Percentiles rank a stretch among this genome's conserved stretches.
Evolutionary conservation across 2,113 vertebrate species (phyloP).

Genomic region (Mesocricetus auratus): DNA sequence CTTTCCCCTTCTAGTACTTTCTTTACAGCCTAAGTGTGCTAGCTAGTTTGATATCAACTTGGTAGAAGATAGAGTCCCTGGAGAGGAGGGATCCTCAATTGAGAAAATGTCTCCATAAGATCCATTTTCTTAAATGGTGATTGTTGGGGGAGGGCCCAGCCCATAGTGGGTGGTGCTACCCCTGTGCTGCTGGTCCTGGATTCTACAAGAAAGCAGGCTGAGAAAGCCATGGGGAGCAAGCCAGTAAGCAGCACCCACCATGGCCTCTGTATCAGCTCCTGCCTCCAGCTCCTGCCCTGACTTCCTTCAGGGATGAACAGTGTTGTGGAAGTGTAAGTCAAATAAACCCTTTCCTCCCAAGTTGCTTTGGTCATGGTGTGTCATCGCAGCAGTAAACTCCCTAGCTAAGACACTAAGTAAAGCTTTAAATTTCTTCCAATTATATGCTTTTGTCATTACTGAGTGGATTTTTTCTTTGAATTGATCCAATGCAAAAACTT

Average conservation of each 20-base stretch:
- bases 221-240: neutral
- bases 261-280: neutral
- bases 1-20: neutral
- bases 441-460: neutral
- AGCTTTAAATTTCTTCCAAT: slow-evolving; percentile 42
- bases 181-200: neutral
- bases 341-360: neutral
- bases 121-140: neutral
- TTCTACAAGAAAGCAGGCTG: neutral
- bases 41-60: neutral
- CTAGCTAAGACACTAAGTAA: neutral
- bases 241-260: neutral
- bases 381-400: neutral
- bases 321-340: neutral
- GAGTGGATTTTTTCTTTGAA: neutral
- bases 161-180: neutral
- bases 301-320: no score
- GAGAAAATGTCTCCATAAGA: neutral
- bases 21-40: neutral
- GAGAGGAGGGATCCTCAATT: neutral
- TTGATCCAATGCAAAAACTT: neutral
- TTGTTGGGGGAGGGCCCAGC: neutral
- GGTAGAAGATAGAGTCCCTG: neutral
- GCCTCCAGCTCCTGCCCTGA: neutral
- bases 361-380: neutral